A percentile compares a stretch with the other conserved stretches of the same genome.
These are phyloP conservation scores for Zoanthus gigantus DNA, from an alignment of 92 coral and sea anemone species.

Conservation along the genomic window DNA sequence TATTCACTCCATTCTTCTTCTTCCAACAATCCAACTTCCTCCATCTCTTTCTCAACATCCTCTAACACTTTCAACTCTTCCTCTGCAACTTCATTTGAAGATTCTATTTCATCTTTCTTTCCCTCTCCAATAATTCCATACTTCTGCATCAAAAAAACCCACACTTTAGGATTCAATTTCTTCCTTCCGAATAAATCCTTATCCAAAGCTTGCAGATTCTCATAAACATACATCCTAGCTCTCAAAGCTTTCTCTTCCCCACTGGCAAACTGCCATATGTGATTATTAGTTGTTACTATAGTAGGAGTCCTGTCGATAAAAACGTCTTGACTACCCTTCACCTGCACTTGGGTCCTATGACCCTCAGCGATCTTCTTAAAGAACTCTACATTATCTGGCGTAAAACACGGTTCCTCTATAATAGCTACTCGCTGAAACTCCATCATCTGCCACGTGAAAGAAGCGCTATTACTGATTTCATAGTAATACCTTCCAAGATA, in stretches of 20 bases:
- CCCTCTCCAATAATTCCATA: too few species aligned
- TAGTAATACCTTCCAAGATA: not conserved
- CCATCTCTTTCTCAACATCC: too few species aligned
- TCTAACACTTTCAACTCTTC: too few species aligned
- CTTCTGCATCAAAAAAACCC: not conserved
- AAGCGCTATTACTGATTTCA: not conserved
- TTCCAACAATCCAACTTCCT: too few species aligned
- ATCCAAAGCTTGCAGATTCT: not conserved
- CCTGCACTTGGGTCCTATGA: not conserved
- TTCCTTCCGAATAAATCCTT: not conserved
- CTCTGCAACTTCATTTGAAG: too few species aligned
- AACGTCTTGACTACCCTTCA: not conserved
- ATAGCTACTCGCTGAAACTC: not conserved
- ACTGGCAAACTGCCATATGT: not conserved
- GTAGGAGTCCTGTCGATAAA: not conserved
- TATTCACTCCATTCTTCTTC: too few species aligned
- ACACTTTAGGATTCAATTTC: not conserved
- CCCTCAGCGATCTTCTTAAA: not conserved
- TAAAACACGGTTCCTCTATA: not conserved
- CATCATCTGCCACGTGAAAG: not conserved
- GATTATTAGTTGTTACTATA: not conserved
- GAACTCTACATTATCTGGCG: not conserved
- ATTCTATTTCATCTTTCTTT: too few species aligned
- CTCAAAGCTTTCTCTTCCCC: not conserved
- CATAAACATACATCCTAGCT: not conserved